These are phyloP conservation scores for Homarus gammarus DNA, from an alignment of 2,888 invertebrate species.

Conservation along the genomic window DNA sequence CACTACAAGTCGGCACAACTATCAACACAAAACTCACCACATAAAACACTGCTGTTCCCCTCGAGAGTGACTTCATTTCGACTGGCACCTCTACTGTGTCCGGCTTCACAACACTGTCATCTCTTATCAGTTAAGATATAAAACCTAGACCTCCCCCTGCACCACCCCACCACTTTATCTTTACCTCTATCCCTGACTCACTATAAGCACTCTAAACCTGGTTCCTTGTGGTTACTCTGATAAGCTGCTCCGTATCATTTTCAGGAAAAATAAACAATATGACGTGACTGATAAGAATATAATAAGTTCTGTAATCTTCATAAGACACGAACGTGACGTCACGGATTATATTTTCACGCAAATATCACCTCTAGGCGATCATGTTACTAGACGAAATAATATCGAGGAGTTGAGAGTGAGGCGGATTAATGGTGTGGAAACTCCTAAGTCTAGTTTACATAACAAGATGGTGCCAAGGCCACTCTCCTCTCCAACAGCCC, in stretches of 20 bases:
- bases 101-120: neutral
- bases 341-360: too few species aligned
- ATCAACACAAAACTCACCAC: slow-evolving; percentile 5
- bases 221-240: too few species aligned
- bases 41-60: slow-evolving; percentile 34
- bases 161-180: neutral
- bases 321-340: too few species aligned
- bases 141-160: neutral
- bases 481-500: neutral
- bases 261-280: too few species aligned
- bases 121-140: slow-evolving; percentile 9
- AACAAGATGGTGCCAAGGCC: neutral
- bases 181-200: neutral
- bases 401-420: neutral
- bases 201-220: neutral
- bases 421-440: neutral
- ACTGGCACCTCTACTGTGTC: neutral
- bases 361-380: too few species aligned
- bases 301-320: too few species aligned
- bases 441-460: neutral
- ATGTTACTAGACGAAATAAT: neutral
- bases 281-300: too few species aligned
- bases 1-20: neutral
- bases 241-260: too few species aligned
- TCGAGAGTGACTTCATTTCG: slow-evolving; percentile 11